Percentiles rank a stretch among this genome's conserved stretches.
phyloP scores from a whole-genome alignment of 1,140 invertebrate species.

The Drosophila mayri region DNA sequence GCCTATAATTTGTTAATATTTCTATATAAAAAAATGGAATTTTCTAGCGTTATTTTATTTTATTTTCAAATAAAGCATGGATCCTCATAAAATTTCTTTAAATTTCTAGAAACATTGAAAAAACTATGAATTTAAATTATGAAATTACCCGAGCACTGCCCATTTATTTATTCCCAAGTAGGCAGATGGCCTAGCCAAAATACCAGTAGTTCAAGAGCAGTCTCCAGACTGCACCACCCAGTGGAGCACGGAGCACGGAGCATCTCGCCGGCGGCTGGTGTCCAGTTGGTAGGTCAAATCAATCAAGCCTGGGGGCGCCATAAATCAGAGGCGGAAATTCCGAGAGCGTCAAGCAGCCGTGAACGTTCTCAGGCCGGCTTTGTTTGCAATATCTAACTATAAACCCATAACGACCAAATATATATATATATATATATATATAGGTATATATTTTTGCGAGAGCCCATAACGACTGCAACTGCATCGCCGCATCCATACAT shows the following conservation, averaged over 20 bases:
- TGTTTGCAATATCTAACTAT: conserved; percentile 55
- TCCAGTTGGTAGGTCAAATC: conserved; percentile 65
- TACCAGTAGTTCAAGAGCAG: conserved; percentile 76
- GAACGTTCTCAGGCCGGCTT: conserved; percentile 47
- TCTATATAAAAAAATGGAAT: neutral
- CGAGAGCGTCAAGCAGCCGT: conserved; percentile 59
- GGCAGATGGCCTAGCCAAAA: conserved; percentile 57
- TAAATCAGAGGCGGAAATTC: conserved; percentile 74
- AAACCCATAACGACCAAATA: conserved; percentile 63
- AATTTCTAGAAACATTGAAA: neutral
- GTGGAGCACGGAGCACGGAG: conserved; percentile 21
- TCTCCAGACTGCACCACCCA: conserved; percentile 22
- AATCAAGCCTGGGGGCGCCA: conserved; percentile 52
- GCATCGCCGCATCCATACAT: conserved; percentile 61
- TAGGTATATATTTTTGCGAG: conserved; percentile 27
- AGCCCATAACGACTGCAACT: conserved; percentile 58
- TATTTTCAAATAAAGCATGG: neutral
- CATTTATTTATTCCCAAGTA: conserved; percentile 1
- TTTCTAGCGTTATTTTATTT: neutral
- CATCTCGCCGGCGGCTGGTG: conserved; percentile 11
- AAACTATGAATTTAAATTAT: neutral
- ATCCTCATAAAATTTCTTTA: neutral
- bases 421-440: conserved; percentile 28
- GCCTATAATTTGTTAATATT: neutral
- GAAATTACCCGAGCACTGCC: neutral